A percentile compares a stretch with the other conserved stretches of the same genome.
Evolutionary conservation across 2,888 invertebrate species (phyloP).

Genomic region (Tetramorium bicarinatum): DNA sequence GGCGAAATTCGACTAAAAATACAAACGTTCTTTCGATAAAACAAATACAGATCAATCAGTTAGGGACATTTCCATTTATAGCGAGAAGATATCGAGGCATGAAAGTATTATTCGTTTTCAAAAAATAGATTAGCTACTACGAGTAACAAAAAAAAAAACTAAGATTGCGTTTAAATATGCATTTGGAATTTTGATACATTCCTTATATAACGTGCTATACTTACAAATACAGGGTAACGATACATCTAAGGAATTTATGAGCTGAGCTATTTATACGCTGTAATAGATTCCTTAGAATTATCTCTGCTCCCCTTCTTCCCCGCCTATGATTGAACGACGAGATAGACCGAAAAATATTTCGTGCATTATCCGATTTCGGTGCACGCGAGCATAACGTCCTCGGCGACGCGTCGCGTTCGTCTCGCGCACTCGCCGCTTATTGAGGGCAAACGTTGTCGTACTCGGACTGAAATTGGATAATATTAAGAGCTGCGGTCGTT

Average conservation of each 20-base stretch:
- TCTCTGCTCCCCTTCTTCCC: background rate
- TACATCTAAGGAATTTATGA: constrained; percentile 6
- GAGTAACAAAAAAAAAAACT: no score
- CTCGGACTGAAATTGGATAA: constrained; percentile 68
- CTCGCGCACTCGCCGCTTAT: constrained; percentile 60
- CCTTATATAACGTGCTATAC: background rate
- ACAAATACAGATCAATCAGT: background rate
- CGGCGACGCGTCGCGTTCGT: constrained; percentile 38
- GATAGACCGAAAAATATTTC: constrained; percentile 35
- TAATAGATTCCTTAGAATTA: constrained; percentile 32
- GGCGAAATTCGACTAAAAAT: background rate
- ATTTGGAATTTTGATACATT: background rate
- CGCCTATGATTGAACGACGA: background rate
- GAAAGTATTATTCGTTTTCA: background rate
- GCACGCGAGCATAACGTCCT: constrained; percentile 32
- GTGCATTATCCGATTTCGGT: constrained; percentile 25
- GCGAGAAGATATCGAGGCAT: background rate
- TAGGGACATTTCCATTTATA: background rate
- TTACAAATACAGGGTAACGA: constrained; percentile 12
- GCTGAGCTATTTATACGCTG: background rate
- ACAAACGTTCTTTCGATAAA: background rate
- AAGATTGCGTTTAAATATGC: background rate
- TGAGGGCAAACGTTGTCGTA: constrained; percentile 67
- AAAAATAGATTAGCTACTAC: background rate
- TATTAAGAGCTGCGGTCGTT: constrained; percentile 76